These are phyloP conservation scores for Tineola bisselliella DNA, from an alignment of 2,888 invertebrate species.

Conservation along the genomic window DNA sequence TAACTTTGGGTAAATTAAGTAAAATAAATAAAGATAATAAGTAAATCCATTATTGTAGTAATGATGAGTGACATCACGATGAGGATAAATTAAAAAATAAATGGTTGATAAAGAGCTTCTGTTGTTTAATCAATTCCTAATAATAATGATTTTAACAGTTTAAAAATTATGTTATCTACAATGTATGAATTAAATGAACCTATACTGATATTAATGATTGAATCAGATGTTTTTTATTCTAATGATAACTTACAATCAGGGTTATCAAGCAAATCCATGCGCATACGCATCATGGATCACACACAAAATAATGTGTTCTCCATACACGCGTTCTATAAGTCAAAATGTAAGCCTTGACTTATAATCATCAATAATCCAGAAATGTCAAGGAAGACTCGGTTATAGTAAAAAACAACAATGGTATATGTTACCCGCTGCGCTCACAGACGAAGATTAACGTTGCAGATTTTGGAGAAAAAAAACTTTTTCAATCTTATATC, in stretches of 20 bases:
- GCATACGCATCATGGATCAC: too few species aligned
- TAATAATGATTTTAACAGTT: too few species aligned
- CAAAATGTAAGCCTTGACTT: constrained; percentile 28
- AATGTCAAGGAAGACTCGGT: constrained; percentile 24
- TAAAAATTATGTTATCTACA: too few species aligned
- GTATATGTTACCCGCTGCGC: constrained; percentile 37
- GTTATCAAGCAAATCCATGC: too few species aligned
- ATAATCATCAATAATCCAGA: constrained; percentile 61
- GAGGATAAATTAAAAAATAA: not conserved
- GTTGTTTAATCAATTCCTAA: too few species aligned
- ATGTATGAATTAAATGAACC: too few species aligned
- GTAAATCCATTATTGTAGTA: not conserved
- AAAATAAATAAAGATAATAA: not conserved
- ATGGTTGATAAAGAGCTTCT: not conserved
- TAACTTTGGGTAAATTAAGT: not conserved
- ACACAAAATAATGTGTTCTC: too few species aligned
- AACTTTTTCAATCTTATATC: too few species aligned
- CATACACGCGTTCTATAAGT: constrained; percentile 15
- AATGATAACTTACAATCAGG: too few species aligned
- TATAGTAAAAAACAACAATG: constrained; percentile 15
- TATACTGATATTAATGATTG: too few species aligned
- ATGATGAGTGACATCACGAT: not conserved
- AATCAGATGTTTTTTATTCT: too few species aligned
- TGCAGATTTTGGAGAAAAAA: not conserved
- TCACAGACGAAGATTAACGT: constrained; percentile 7